Evolutionary conservation across 1,140 invertebrate genomes (phyloP), one percentile per base, ranked within the genome.

Genomic region (Microplitis demolitor): DNA sequence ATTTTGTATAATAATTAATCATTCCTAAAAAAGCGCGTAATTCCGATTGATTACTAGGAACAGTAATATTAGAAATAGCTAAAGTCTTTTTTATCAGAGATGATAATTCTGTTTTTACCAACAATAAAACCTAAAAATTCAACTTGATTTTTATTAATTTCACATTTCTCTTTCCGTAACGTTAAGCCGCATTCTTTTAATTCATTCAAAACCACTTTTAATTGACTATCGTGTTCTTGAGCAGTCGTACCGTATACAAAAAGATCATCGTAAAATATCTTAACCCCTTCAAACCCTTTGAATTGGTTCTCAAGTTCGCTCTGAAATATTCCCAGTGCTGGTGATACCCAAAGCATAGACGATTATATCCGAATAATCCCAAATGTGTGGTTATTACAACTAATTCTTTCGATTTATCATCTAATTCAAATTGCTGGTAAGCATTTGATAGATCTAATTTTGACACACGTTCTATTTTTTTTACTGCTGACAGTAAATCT

Each of bases 401-500:
- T 34, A 81, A 71, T 31, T 72, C 69, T 66, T 72, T 75, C 11
- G 82, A 82, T 45, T 75, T 69, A 14, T 80, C 74, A 66, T 77
- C 78, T 16, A 84, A 58, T 53, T 67, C 66, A 4, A 85, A 58
- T 63, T 85, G 82, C 60, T 71, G 66, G 69, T 83, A 85, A 1
- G 82, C 84, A 34, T 78, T 58, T 8, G 68, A 69, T 14, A 84
- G 71, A 73, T 85, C 84, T 3, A 85, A 71, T 75, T 81, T 84
- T 13, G 77, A 75, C 72, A 83, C 84, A 5, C 72, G 3, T 66
- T 79, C 60, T 31, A 81, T 80, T 11, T 72, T 66, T 31, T 68
- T 70, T 16, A 86, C 66, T 70, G 72, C 79, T 6, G 78, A 33
- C 76, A 87, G 83, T 31, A 87, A 67, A 73, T 86, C 84, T 14